These are phyloP conservation scores for Linnaemya vulpina DNA, from an alignment of 2,888 invertebrate species.

Conservation along the genomic window DNA sequence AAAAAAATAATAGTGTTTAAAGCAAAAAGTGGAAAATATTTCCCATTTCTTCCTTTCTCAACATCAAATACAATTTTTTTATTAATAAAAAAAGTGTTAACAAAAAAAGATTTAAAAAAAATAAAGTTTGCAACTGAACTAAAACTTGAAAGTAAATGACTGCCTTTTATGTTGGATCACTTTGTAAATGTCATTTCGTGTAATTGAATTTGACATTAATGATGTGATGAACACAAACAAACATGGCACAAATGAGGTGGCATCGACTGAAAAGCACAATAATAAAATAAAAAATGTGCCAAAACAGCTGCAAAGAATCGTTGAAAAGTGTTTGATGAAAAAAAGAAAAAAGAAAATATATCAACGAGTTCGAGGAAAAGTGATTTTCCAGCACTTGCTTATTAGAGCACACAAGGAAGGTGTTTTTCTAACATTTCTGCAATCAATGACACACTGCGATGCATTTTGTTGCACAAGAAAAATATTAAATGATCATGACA, in stretches of 20 bases:
- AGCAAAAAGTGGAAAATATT: slow-evolving; percentile 22
- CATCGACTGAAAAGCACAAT: not conserved
- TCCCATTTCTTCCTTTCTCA: not conserved
- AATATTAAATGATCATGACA: slow-evolving; percentile 36
- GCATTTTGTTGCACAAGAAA: slow-evolving; percentile 17
- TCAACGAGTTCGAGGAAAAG: slow-evolving; percentile 12
- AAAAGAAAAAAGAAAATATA: not conserved
- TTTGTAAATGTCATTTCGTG: slow-evolving; percentile 49
- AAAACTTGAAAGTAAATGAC: slow-evolving; percentile 34
- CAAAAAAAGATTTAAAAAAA: not conserved
- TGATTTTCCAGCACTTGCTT: slow-evolving; percentile 54
- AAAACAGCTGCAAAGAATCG: slow-evolving; percentile 43
- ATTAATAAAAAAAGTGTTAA: slow-evolving; percentile 2
- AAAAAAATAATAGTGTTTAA: not conserved
- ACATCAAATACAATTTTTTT: not conserved
- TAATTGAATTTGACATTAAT: slow-evolving; percentile 66
- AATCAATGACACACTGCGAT: no score
- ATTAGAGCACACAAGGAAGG: slow-evolving; percentile 29
- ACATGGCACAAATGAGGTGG: slow-evolving; percentile 55
- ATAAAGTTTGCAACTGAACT: slow-evolving; percentile 30
- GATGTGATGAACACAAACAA: slow-evolving; percentile 57
- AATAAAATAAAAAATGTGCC: not conserved
- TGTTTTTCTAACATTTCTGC: not conserved
- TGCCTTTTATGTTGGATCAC: slow-evolving; percentile 50
- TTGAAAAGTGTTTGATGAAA: slow-evolving; percentile 18